phyloP scores from a whole-genome alignment of 2,888 invertebrate species.

The Hecatera dysodea region DNA sequence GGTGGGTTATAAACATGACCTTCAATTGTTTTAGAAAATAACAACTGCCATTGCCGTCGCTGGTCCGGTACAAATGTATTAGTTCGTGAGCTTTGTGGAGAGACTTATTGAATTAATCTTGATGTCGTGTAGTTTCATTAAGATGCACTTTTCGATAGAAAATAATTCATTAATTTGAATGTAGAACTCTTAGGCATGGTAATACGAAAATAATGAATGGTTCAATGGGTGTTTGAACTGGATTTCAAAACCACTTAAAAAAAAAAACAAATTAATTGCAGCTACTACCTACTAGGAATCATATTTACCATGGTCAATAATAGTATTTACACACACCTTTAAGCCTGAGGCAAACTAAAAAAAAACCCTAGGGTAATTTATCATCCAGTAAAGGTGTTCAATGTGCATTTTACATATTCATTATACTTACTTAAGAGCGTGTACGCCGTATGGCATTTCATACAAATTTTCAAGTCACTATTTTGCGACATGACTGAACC shows the following conservation, averaged over 20 bases:
- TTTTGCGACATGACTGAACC: no score
- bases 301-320: neutral
- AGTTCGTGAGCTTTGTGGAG: neutral
- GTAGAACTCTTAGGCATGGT: no score
- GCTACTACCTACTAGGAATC: neutral
- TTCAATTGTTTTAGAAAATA: slow-evolving; percentile 78
- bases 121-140: neutral
- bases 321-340: slow-evolving; percentile 4
- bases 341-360: slow-evolving; percentile 8
- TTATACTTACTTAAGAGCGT: slow-evolving; percentile 29
- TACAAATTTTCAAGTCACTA: no score
- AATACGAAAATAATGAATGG: no score
- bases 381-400: slow-evolving; percentile 38
- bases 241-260: neutral
- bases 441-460: no score
- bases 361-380: slow-evolving; percentile 32
- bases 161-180: neutral
- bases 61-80: slow-evolving; percentile 51
- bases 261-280: neutral
- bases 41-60: slow-evolving; percentile 65
- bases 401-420: slow-evolving; percentile 50
- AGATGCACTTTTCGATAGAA: slow-evolving; percentile 9
- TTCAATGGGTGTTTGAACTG: no score
- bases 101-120: neutral
- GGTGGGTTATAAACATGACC: slow-evolving; percentile 65